phyloP scores from a whole-genome alignment of 2,113 vertebrate species.

The Machaerirhynchus nigripectus region DNA sequence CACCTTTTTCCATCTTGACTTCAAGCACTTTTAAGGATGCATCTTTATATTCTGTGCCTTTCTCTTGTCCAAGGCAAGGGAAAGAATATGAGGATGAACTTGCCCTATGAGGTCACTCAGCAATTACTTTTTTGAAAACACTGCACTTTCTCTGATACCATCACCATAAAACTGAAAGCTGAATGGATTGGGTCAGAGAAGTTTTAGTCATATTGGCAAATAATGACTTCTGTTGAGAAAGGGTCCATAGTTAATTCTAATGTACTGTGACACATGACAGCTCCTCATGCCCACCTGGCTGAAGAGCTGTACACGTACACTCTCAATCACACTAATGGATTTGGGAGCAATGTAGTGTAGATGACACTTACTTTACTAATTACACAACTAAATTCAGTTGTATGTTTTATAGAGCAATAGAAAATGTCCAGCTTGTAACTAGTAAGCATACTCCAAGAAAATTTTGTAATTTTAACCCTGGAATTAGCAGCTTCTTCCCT shows the following conservation, averaged over 20 bases:
- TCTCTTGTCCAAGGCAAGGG: neutral
- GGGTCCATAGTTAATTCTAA: neutral
- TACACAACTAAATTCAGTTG: neutral
- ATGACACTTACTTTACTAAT: neutral
- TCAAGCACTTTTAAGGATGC: neutral
- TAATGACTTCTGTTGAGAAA: neutral
- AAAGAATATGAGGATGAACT: slow-evolving; percentile 4
- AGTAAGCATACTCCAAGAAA: neutral
- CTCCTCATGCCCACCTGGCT: neutral
- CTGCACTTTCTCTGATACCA: neutral
- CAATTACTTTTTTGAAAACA: slow-evolving; percentile 37
- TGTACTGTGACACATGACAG: neutral
- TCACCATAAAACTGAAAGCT: slow-evolving; percentile 32
- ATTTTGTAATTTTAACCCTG: neutral
- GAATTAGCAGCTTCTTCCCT: neutral
- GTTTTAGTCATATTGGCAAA: slow-evolving; percentile 23
- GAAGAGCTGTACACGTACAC: neutral
- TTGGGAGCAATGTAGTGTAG: neutral
- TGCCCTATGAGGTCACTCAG: neutral
- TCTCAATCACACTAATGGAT: neutral
- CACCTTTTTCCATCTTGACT: neutral
- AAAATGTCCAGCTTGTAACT: neutral
- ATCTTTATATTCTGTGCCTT: neutral
- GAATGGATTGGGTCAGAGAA: neutral
- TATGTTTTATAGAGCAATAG: neutral